Percentiles rank a stretch among this genome's conserved stretches.
Conservation (phyloP, 2,797 vertebrate genomes). For the Sternotherus odoratus region DNA sequence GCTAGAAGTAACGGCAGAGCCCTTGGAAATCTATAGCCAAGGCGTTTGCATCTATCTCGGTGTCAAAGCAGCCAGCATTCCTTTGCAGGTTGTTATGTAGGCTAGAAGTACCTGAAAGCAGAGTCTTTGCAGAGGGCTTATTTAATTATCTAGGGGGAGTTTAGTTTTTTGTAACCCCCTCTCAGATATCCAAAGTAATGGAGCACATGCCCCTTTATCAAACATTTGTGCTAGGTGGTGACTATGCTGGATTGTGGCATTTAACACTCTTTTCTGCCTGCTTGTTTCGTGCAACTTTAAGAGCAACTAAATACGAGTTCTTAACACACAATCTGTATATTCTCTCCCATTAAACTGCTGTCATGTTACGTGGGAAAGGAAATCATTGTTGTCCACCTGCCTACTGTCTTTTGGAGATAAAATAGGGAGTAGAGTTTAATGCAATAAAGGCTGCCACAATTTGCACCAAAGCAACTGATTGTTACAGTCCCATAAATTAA, state of each 20-base stretch:
- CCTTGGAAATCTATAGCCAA: background rate
- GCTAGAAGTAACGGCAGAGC: background rate
- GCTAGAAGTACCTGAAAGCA: background rate
- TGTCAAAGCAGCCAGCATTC: background rate
- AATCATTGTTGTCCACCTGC: too few relatives aligned
- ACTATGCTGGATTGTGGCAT: background rate
- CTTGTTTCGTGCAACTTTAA: background rate
- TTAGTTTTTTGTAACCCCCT: background rate
- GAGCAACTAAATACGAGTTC: background rate
- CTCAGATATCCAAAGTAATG: background rate
- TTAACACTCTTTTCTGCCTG: background rate
- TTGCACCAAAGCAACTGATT: background rate
- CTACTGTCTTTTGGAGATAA: background rate
- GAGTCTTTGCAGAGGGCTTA: background rate
- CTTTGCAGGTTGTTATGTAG: background rate
- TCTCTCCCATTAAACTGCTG: background rate
- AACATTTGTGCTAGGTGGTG: background rate
- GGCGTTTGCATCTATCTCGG: background rate
- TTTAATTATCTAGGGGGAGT: background rate
- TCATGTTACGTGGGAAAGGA: background rate
- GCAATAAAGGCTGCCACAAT: background rate
- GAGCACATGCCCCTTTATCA: background rate
- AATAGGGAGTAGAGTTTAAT: background rate
- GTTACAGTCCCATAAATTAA: background rate
- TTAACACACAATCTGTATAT: background rate